phyloP scores from a whole-genome alignment of 2,113 vertebrate species.

The Nematolebias whitei region DNA sequence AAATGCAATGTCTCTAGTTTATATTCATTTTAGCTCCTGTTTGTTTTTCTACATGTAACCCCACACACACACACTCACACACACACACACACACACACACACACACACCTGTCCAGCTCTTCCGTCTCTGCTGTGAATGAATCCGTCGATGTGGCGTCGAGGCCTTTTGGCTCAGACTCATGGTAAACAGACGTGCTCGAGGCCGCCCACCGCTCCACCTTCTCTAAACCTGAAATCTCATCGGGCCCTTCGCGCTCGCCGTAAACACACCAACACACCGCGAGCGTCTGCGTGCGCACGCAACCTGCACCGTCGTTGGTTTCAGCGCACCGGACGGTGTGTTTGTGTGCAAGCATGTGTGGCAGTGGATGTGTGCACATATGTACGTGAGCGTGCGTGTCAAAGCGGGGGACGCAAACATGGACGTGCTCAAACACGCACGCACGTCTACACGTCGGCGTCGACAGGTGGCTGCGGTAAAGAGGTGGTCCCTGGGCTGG shows the following conservation, averaged over 20 bases:
- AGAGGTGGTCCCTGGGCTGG: slow-evolving; percentile 79
- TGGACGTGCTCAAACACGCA: too few relatives aligned
- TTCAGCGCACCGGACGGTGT: slow-evolving; percentile 63
- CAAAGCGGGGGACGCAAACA: slow-evolving; percentile 18
- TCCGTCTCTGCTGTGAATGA: slow-evolving; percentile 15
- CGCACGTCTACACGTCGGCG: slow-evolving; percentile 40
- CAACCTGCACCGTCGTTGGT: slow-evolving; percentile 73
- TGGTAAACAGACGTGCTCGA: slow-evolving; percentile 70
- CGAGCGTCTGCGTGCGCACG: slow-evolving; percentile 30
- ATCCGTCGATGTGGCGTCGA: slow-evolving; percentile 19
- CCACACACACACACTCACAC: too few relatives aligned
- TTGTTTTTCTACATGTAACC: not conserved
- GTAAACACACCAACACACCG: slow-evolving; percentile 56
- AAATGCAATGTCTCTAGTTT: too few relatives aligned
- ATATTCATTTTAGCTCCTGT: not conserved
- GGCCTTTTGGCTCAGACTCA: slow-evolving; percentile 27
- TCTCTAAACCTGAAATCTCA: slow-evolving; percentile 65
- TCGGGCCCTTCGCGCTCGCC: slow-evolving; percentile 65
- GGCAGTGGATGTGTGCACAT: slow-evolving; percentile 37
- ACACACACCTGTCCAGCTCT: slow-evolving; percentile 6
- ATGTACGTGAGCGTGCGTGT: slow-evolving; percentile 40
- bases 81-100: too few relatives aligned
- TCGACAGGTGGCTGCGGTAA: slow-evolving; percentile 79
- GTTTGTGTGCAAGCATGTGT: slow-evolving; percentile 53
- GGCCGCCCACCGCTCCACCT: slow-evolving; percentile 67